Evolutionary conservation across 2,113 vertebrate genomes (phyloP).

Genomic region (Cyrtonyx montezumae): DNA sequence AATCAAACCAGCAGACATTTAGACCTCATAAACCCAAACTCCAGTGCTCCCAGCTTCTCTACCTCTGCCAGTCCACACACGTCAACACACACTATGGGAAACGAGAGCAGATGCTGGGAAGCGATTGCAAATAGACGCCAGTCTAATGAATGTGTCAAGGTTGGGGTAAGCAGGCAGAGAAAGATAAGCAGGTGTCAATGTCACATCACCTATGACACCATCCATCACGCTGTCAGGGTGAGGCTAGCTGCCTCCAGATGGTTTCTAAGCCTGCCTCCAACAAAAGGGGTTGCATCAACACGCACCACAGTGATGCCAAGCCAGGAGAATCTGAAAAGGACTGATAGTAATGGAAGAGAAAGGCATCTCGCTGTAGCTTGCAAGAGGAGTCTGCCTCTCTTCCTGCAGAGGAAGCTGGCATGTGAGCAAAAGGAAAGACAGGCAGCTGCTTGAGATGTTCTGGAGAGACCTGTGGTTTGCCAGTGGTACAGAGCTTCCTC

Average conservation of each 20-base stretch:
- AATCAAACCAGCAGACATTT: conserved; percentile 50
- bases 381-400: background rate
- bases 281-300: background rate
- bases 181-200: conserved; percentile 68
- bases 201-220: conserved; percentile 6
- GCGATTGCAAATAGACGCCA: conserved; percentile 70
- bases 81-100: conserved; percentile 19
- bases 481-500: background rate
- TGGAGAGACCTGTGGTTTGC: background rate
- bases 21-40: conserved; percentile 60
- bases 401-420: background rate
- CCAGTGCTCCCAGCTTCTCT: conserved; percentile 17
- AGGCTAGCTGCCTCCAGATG: conserved; percentile 20
- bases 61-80: conserved; percentile 12
- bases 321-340: background rate
- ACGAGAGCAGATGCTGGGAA: conserved; percentile 73
- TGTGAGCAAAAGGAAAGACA: background rate
- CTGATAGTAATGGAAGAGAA: background rate
- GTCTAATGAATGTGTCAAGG: conserved; percentile 64
- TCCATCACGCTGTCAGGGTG: conserved; percentile 40
- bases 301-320: background rate
- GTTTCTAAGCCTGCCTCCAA: background rate
- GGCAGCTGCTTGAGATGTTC: rapidly evolving
- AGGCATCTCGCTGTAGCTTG: background rate
- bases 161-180: background rate